Percentiles rank a stretch among this genome's conserved stretches.
Evolutionary conservation across 23 tunicate genomes (phyloP).

Genomic region (Botrylloides violaceus): DNA sequence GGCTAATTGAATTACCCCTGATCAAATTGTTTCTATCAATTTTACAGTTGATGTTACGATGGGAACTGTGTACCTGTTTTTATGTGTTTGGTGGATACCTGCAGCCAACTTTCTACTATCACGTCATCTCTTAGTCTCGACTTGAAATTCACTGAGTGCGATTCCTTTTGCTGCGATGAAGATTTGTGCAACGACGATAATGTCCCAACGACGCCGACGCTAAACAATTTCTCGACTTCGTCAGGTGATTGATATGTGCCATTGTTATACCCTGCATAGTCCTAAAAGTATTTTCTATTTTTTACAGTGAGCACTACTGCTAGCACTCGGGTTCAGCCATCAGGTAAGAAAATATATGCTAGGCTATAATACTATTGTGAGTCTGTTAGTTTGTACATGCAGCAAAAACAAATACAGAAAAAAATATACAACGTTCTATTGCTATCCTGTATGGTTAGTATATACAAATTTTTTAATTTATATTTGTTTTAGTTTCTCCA

Average conservation of each 20-base stretch:
- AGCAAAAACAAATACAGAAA: not conserved
- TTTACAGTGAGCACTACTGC: too few species aligned
- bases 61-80: not conserved
- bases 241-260: too few species aligned
- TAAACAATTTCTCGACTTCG: not conserved
- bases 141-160: not conserved
- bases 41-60: not conserved
- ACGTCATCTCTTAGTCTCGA: not conserved
- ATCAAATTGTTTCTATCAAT: too few species aligned
- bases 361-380: too few species aligned
- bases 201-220: not conserved
- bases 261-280: too few species aligned
- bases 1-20: not conserved
- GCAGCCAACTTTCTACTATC: not conserved
- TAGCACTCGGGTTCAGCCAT: too few species aligned
- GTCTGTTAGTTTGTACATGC: too few species aligned
- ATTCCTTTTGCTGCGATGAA: not conserved
- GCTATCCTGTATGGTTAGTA: too few species aligned
- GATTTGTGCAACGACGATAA: not conserved
- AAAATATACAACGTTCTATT: not conserved
- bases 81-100: not conserved
- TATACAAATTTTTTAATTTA: too few species aligned
- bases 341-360: too few species aligned
- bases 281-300: too few species aligned
- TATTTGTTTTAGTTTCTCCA: too few species aligned